A percentile compares a stretch with the other conserved stretches of the same genome.
phyloP scores from a whole-genome alignment of 2,888 invertebrate genomes.

The Sphaerophoria rueppellii region DNA sequence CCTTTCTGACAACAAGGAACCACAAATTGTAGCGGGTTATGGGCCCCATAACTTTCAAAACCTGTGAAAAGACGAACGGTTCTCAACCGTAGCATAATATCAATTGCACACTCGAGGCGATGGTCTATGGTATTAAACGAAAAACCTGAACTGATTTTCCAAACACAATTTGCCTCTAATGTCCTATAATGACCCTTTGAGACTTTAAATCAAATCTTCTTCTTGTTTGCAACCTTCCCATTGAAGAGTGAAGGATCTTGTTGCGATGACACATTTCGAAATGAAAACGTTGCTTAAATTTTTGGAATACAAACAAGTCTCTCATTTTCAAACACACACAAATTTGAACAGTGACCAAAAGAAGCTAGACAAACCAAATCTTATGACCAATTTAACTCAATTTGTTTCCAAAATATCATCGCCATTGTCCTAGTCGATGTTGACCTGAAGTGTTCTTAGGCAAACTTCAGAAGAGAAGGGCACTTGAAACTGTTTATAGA shows the following conservation, averaged over 20 bases:
- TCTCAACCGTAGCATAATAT: no score
- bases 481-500: not conserved
- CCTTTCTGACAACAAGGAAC: no score
- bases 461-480: not conserved
- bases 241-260: not conserved
- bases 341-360: not conserved
- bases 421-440: not conserved
- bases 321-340: not conserved
- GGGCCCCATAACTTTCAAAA: no score
- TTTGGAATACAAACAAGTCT: no score
- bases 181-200: no score
- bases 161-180: no score
- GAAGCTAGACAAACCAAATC: not conserved
- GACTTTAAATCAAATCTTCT: not conserved
- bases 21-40: no score
- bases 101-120: no score
- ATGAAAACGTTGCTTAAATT: not conserved
- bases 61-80: no score
- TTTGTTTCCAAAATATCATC: constrained; percentile 7
- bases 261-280: not conserved
- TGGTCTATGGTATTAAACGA: no score
- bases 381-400: constrained; percentile 4
- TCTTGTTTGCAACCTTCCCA: not conserved
- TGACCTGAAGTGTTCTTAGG: not conserved
- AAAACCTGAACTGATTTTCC: no score